Evolutionary conservation across 2,797 vertebrate species (phyloP), one percentile per base, ranked within the genome.

Genomic region (Poecile montanus): DNA sequence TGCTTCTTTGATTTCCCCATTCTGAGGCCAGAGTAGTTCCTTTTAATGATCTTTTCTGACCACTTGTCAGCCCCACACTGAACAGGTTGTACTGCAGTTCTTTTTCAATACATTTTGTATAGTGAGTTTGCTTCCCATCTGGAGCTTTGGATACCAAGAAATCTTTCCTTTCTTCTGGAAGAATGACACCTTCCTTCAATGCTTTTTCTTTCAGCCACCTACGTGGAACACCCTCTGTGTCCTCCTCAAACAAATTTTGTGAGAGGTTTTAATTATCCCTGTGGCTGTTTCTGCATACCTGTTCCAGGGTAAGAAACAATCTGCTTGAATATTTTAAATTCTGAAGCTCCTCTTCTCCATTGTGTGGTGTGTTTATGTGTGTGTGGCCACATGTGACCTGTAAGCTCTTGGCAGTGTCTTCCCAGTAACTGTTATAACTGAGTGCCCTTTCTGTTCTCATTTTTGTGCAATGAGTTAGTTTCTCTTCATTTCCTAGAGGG

Each of bases 271-370:
- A 99, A 99, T 97, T 98, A 99, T 77, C 97, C 98, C 1, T 99
- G 99, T 83, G 99, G 99, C 42, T 99, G 99, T 94, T 98, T 99
- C 93, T 99, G 99, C 85, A 97, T 98, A 65, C 99, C 99, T 54
- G 88, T 99, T 88, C 97, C 98, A 57, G 99, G 99, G 99, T 99
- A 98, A 98, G 99, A 60, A 73, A 13, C 2, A 1, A 34, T 66
- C 22, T 89, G 2, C 53, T 83, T 53, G 29, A 84, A 18, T 3
- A 4, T 54, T 70, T 26, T 1, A 2, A 60, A 21, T 76, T 68
- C 23, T 60, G 26, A 92, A 89, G n/a, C 25, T 6, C 8, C 63
- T 38, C 7, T 42, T 88, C 50, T 20, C 26, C 2, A 0, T 32
- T 40, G 16, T 42, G 40, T 30, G 8, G 1, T 66, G 20, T 80